Conservation (phyloP, 2,888 invertebrate genomes). For the Ceramica pisi region DNA sequence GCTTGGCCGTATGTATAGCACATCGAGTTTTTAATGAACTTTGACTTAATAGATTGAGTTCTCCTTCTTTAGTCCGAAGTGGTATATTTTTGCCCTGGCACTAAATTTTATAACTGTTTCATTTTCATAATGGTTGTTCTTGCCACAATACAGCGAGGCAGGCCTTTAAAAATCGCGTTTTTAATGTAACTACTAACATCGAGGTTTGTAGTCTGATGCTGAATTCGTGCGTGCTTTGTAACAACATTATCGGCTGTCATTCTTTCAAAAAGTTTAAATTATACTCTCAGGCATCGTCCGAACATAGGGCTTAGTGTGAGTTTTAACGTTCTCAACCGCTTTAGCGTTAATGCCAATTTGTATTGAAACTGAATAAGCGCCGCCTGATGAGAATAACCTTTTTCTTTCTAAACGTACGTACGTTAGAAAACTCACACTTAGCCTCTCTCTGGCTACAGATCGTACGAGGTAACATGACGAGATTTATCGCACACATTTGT, state of each 20-base stretch:
- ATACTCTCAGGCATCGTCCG: no score
- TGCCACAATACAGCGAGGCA: neutral
- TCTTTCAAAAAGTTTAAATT: conserved; percentile 1
- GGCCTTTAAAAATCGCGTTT: conserved; percentile 20
- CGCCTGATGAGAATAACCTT: no score
- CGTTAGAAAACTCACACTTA: no score
- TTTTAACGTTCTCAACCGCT: no score
- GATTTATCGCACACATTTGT: no score
- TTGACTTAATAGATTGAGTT: neutral
- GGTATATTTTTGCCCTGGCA: neutral
- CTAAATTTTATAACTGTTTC: neutral
- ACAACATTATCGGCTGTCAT: conserved; percentile 20
- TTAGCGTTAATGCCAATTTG: no score
- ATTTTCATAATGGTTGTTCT: conserved; percentile 3
- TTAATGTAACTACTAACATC: conserved; percentile 35
- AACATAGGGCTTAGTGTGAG: no score
- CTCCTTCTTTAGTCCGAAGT: neutral
- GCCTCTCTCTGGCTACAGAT: no score
- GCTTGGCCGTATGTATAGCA: neutral
- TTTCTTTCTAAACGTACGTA: no score
- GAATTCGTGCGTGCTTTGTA: conserved; percentile 56
- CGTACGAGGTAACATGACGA: no score
- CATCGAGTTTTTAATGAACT: neutral
- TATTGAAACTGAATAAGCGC: no score
- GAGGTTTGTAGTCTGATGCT: conserved; percentile 63